phyloP scores from a whole-genome alignment of 2,113 vertebrate species.

The Otolemur garnettii region DNA sequence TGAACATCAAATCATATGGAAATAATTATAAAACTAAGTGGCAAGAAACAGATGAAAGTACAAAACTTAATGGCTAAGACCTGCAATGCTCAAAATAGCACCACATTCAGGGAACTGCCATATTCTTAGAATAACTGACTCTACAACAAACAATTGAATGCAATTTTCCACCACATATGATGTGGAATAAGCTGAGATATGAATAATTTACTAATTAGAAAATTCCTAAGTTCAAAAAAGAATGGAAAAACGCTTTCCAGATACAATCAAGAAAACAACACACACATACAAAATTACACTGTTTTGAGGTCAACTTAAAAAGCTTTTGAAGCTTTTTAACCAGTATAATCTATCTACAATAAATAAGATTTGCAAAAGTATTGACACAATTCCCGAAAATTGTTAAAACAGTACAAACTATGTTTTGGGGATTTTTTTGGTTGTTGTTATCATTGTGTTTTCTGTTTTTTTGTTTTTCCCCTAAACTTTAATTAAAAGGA shows the following conservation, averaged over 20 bases:
- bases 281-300: not conserved
- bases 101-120: not conserved
- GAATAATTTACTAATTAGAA: slow-evolving; percentile 50
- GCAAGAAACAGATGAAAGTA: not conserved
- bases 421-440: not conserved
- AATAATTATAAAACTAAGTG: slow-evolving; percentile 46
- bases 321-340: not conserved
- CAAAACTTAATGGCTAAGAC: not conserved
- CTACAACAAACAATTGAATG: not conserved
- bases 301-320: not conserved
- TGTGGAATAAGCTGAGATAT: not conserved
- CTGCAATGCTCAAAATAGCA: slow-evolving; percentile 7
- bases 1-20: slow-evolving; percentile 15
- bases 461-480: not conserved
- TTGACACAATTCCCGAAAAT: not conserved
- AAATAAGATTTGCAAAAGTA: slow-evolving; percentile 41
- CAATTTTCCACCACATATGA: not conserved
- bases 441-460: not conserved
- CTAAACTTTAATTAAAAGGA: slow-evolving; percentile 5
- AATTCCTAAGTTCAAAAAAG: slow-evolving; percentile 9
- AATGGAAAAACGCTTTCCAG: slow-evolving; percentile 5
- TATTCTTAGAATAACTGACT: not conserved
- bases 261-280: not conserved
- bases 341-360: not conserved
- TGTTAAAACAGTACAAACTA: not conserved